phyloP scores from a whole-genome alignment of 2,113 vertebrate genomes.

The Melanotaenia duboulayi region DNA sequence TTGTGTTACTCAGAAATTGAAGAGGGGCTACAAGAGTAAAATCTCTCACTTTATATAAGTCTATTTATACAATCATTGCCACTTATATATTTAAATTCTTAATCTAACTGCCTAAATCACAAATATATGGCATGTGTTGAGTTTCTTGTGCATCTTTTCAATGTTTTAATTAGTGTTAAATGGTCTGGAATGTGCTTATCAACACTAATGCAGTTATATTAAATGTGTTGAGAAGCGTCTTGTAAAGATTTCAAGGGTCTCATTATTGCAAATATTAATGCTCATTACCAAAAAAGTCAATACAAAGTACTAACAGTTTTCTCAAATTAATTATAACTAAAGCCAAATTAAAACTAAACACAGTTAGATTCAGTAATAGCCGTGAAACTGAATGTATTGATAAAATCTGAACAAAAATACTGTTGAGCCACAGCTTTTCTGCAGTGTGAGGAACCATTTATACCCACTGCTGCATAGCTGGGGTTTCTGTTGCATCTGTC shows the following conservation, averaged over 20 bases:
- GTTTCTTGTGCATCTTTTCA: too few relatives aligned
- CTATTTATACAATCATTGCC: too few relatives aligned
- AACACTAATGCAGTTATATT: background rate
- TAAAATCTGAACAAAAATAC: conserved; percentile 3
- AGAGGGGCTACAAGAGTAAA: too few relatives aligned
- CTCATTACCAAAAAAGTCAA: background rate
- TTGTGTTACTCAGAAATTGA: too few relatives aligned
- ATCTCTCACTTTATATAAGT: too few relatives aligned
- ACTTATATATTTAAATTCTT: too few relatives aligned
- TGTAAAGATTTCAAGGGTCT: background rate
- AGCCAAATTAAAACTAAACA: background rate
- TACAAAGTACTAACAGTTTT: background rate
- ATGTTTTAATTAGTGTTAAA: too few relatives aligned
- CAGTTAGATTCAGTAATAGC: background rate
- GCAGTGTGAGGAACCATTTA: conserved; percentile 9
- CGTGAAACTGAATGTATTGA: background rate
- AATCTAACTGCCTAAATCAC: too few relatives aligned
- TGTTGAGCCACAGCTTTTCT: background rate
- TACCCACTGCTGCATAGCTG: conserved; percentile 9
- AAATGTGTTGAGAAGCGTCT: background rate
- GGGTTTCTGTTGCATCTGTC: conserved; percentile 2
- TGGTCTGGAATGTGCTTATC: background rate
- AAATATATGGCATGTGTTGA: too few relatives aligned
- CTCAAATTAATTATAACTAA: background rate
- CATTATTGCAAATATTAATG: background rate